Evolutionary conservation across 2,113 vertebrate genomes (phyloP), one percentile per base, ranked within the genome.

Genomic region (Potamarius usumacintae): DNA sequence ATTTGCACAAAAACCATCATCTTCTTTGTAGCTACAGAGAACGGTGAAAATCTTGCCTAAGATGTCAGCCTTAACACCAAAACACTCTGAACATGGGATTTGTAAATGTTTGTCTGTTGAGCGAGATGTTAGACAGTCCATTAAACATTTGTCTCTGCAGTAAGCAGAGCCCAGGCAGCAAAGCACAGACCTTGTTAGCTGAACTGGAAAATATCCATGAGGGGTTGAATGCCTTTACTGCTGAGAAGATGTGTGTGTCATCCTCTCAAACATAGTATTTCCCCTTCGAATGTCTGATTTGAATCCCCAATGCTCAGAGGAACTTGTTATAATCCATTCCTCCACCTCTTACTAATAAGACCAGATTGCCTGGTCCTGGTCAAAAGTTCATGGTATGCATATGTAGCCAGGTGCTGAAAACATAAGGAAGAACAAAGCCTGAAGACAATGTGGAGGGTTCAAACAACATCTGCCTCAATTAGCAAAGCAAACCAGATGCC

Each of bases 301-400:
- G 0, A 85, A 92, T 94, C 90, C 94, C 93, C 92, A 97, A 97
- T 96, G 96, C 97, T 97, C 97, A 93, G 92, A 97, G 97, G 97
- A 97, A 97, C 97, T 98, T 99, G 97, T 98, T 99, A 99, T 93
- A 97, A 96, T 93, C 93, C 92, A 93, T 91, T 95, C 95, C 95
- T 94, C 94, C 95, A 95, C 72, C 94, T 95, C 94, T 91, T 92
- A 92, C 92, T 94, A 96, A 95, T 97, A 96, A 97, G 97, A 96
- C 96, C 96, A 93, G 96, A 96, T 95, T 95, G 95, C 94, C 94
- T 96, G 93, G 94, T 94, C 95, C 94, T 97, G 97, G 97, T 98
- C 97, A 97, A 97, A 97, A 97, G 97, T 97, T 98, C 96, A 97
- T 96, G 95, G 95, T 94, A 95, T 97, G 97, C 95, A 97, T 97